Base-by-base conservation (phyloP, 1,140 invertebrate species). In the Lucilia sericata region DNA sequence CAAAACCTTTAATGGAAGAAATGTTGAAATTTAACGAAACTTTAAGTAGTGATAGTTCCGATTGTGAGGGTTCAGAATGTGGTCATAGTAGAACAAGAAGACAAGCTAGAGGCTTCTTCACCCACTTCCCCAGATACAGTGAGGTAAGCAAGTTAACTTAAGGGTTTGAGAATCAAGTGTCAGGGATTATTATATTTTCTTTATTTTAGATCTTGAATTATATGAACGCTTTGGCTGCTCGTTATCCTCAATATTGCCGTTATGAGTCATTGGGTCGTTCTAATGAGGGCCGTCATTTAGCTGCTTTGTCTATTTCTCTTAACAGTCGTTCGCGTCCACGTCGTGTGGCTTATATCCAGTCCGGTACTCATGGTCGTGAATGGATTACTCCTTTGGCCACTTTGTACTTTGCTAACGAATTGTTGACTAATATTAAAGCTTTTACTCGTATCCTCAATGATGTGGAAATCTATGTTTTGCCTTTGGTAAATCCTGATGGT, bases 361-460 rank as follows among this genome's bases (percentile, higher is more conserved):
- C 87, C 0, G 88, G 87, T 8, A 83, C 88, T 36, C 89, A 91
- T 65, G 89, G 89, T 13, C 88, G 95, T 85, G 95, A 96, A 91
- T 96, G 95, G 95, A 93, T 95, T 55, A 92, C 94, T 0, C 92
- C 94, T 5, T 93, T 94, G 9, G 92, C 93, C 0, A 93, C 93
- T 7, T 87, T 94, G 0, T 95, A 94, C 88, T 92, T 95, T 82
- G 92, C 88, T 49, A 88, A 90, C 51, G 88, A 92, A 10, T 85
- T 95, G 5, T 88, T 94, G 5, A 91, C 94, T n/a, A 91, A 93
- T 49, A 92, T 95, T 78, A 85, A 89, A 0, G 88, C 88, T 19
- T 91, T 90, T 55, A 86, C 86, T 83, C 85, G 88, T 0, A 86
- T 91, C 1, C 85, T 91, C 9, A 51, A 85, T 34, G 89, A 90